A percentile compares a stretch with the other conserved stretches of the same genome.
Conservation (phyloP, 2,113 vertebrate species). For the Reinhardtius hippoglossoides region DNA sequence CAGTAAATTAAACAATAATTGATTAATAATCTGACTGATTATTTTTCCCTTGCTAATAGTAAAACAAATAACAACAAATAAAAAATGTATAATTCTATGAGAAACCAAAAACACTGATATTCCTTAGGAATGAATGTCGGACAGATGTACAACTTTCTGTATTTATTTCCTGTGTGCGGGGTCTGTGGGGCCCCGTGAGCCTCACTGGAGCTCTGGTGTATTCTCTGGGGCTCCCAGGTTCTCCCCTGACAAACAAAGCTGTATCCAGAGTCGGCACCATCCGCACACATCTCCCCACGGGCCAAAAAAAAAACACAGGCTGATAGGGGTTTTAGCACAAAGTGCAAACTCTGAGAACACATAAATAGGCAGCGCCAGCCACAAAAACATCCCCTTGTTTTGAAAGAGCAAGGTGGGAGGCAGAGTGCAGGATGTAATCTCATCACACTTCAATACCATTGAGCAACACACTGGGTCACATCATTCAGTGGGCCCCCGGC, state of each 20-base stretch:
- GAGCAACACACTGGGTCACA: conserved; percentile 15
- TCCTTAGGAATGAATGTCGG: conserved; percentile 40
- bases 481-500: conserved; percentile 17
- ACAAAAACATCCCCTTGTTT: conserved; percentile 52
- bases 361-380: conserved; percentile 21
- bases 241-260: conserved; percentile 61
- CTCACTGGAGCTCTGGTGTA: conserved; percentile 42
- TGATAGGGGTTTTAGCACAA: conserved; percentile 36
- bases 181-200: conserved; percentile 39
- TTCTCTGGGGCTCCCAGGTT: conserved; percentile 61
- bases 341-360: conserved; percentile 53
- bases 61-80: not conserved
- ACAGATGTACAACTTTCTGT: conserved; percentile 61
- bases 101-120: conserved; percentile 35
- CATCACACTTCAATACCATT: conserved; percentile 11
- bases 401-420: conserved; percentile 34
- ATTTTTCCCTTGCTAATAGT: not conserved
- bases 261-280: conserved; percentile 31
- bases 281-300: conserved; percentile 30
- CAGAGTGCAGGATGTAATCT: conserved; percentile 21
- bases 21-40: not conserved
- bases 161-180: conserved; percentile 65
- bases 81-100: conserved; percentile 27
- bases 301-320: conserved; percentile 66
- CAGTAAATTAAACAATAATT: not conserved